These are phyloP conservation scores for Hylia prasina DNA, from an alignment of 2,113 vertebrate genomes.

Conservation along the genomic window DNA sequence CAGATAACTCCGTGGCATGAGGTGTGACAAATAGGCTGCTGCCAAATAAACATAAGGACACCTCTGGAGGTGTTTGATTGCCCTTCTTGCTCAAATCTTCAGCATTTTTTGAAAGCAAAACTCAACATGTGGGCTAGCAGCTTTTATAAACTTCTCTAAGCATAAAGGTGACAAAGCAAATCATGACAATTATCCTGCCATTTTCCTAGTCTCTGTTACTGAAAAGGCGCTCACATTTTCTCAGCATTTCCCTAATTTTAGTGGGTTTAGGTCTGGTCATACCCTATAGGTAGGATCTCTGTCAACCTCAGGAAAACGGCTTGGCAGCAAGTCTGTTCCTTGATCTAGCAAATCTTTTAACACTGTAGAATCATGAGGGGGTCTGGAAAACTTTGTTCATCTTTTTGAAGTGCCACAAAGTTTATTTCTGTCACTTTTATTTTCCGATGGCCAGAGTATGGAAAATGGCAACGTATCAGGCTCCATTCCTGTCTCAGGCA, in stretches of 20 bases:
- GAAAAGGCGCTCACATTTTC: neutral
- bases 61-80: neutral
- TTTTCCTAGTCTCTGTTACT: neutral
- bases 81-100: neutral
- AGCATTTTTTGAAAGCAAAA: neutral
- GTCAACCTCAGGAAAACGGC: neutral
- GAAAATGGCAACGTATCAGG: slow-evolving; percentile 48
- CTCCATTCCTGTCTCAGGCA: slow-evolving; percentile 9
- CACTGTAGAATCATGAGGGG: neutral
- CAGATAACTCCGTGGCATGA: neutral
- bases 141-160: neutral
- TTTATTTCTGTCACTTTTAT: slow-evolving; percentile 56
- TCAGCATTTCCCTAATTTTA: neutral
- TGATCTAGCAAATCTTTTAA: neutral
- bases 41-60: neutral
- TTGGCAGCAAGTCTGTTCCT: neutral
- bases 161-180: neutral
- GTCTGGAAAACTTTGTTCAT: slow-evolving; percentile 27
- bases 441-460: slow-evolving; percentile 43
- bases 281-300: neutral
- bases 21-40: neutral
- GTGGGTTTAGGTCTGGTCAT: neutral
- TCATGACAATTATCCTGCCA: neutral
- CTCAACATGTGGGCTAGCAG: neutral
- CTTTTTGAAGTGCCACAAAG: slow-evolving; percentile 26